Conservation (phyloP, 37 sponge, comb jelly and placozoan genomes). For the Mnemiopsis leidyi region DNA sequence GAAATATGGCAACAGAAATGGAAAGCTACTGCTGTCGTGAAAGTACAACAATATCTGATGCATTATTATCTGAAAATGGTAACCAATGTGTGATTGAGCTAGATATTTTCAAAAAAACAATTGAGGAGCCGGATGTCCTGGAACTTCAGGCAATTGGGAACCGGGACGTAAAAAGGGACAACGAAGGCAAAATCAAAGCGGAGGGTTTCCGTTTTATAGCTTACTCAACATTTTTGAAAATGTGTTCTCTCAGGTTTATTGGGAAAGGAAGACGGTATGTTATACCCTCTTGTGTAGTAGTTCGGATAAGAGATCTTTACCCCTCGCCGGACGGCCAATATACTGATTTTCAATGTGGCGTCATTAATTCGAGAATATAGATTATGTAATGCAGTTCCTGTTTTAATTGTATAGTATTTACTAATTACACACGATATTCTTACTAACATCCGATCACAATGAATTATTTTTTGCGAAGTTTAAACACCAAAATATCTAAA, state of each 20-base stretch:
- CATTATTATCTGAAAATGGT: background rate
- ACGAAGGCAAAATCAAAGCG: background rate
- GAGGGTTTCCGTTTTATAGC: background rate
- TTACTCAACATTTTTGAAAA: background rate
- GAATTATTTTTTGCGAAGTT: too few relatives aligned
- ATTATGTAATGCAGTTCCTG: too few relatives aligned
- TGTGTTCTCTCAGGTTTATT: background rate
- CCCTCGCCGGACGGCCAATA: background rate
- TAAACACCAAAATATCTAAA: too few relatives aligned
- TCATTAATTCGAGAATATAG: background rate
- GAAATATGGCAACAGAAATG: background rate
- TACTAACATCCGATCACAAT: too few relatives aligned
- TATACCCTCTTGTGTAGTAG: background rate
- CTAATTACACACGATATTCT: too few relatives aligned
- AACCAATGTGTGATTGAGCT: background rate
- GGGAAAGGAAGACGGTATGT: background rate
- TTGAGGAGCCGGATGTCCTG: background rate
- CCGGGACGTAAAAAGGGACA: background rate
- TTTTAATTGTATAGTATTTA: too few relatives aligned
- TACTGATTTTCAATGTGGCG: background rate
- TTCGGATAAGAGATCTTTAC: background rate
- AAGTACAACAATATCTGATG: background rate
- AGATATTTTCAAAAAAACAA: background rate
- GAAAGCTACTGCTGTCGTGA: background rate
- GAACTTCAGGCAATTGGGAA: background rate